A percentile compares a stretch with the other conserved stretches of the same genome.
phyloP scores from a whole-genome alignment of 2,797 vertebrate species.

The Enteromius trimaculatus region DNA sequence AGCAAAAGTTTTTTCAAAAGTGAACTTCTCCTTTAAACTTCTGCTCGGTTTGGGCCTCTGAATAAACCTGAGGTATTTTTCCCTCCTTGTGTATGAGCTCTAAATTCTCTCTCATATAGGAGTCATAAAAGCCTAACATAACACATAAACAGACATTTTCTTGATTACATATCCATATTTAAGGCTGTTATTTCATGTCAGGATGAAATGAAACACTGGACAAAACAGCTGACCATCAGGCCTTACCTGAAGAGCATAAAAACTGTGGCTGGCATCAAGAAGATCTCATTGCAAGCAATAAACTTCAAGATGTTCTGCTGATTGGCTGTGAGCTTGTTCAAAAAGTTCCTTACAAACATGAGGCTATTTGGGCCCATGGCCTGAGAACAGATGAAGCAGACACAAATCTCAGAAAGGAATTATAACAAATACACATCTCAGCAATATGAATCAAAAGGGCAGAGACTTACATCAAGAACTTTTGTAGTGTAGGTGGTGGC shows the following conservation, averaged over 20 bases:
- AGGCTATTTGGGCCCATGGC: conserved; percentile 88
- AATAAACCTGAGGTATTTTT: neutral
- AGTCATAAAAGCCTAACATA: neutral
- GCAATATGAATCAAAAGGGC: neutral
- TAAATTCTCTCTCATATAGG: neutral
- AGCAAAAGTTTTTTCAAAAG: too few relatives aligned
- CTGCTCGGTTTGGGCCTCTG: neutral
- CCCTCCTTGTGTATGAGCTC: neutral
- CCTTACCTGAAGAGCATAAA: conserved; percentile 93
- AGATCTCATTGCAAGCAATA: conserved; percentile 98
- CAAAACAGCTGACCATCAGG: neutral
- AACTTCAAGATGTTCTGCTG: conserved; percentile 99
- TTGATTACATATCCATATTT: neutral
- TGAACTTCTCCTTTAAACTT: too few relatives aligned
- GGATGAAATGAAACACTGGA: neutral
- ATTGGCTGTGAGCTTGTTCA: conserved; percentile 92
- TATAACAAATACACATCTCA: neutral
- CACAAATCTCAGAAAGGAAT: neutral
- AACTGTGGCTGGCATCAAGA: conserved; percentile 96
- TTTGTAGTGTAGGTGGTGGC: conserved; percentile 97
- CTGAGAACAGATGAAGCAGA: conserved; percentile 70
- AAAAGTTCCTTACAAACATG: conserved; percentile 87
- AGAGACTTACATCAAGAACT: conserved; percentile 93
- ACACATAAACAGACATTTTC: neutral
- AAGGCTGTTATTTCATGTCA: too few relatives aligned